phyloP scores from a whole-genome alignment of 2,888 invertebrate species.

The Drosophila pseudotakahashii region DNA sequence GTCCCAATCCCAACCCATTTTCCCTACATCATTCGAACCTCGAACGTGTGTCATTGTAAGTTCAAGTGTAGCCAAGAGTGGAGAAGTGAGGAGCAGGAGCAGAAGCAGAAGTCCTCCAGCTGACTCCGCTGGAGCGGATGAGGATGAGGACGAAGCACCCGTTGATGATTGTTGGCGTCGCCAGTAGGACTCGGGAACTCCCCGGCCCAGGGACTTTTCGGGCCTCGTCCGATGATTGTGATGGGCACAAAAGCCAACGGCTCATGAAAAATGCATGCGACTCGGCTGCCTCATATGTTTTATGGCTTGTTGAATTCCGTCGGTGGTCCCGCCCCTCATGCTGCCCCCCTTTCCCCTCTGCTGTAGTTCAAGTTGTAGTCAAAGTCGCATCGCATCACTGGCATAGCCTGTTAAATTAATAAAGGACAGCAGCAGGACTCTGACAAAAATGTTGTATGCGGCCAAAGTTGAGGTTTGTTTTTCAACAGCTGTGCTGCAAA shows the following conservation, averaged over 20 bases:
- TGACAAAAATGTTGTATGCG: conserved; percentile 59
- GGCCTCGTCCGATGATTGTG: conserved; percentile 58
- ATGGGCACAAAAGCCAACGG: conserved; percentile 82
- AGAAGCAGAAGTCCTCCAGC: conserved; percentile 32
- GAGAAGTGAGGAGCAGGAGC: conserved; percentile 22
- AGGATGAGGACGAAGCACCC: conserved; percentile 14
- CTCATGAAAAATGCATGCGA: conserved; percentile 82
- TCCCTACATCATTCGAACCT: conserved; percentile 53
- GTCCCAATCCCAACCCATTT: neutral
- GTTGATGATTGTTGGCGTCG: conserved; percentile 36
- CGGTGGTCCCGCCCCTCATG: conserved; percentile 32
- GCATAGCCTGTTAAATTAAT: conserved; percentile 77
- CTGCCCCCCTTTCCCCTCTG: neutral
- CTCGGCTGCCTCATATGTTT: conserved; percentile 80
- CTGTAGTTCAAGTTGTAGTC: conserved; percentile 74
- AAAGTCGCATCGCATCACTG: conserved; percentile 62
- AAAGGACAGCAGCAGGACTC: conserved; percentile 59
- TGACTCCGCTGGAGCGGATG: conserved; percentile 40
- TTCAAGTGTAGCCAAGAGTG: conserved; percentile 68
- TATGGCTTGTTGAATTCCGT: conserved; percentile 82
- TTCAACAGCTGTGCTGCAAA: conserved; percentile 69
- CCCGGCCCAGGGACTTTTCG: conserved; percentile 19
- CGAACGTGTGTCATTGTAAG: conserved; percentile 77
- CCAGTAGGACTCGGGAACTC: conserved; percentile 6
- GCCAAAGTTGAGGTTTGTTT: conserved; percentile 72